phyloP scores from a whole-genome alignment of 23 tunicate genomes.

The Oikopleura dioica region DNA sequence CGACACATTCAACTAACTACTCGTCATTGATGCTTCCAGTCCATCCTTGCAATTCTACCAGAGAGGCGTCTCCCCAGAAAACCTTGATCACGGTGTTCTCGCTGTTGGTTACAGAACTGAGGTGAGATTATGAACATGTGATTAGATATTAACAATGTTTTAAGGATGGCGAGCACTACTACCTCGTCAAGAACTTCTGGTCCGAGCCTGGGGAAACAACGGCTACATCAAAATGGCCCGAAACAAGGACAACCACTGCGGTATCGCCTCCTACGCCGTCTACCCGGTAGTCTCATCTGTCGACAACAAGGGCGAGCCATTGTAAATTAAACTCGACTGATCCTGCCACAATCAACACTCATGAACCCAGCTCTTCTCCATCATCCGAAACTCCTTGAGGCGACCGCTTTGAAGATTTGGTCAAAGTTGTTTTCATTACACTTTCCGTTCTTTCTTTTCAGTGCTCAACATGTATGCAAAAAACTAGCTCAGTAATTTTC shows the following conservation, averaged over 20 bases:
- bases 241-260: conserved; percentile 65
- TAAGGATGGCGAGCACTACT: conserved; percentile 33
- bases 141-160: too few species aligned
- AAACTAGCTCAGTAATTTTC: too few species aligned
- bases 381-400: too few species aligned
- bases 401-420: too few species aligned
- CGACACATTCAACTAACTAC: too few species aligned
- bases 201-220: neutral
- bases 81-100: conserved; percentile 65
- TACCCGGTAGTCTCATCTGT: conserved; percentile 30
- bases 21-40: conserved; percentile 8
- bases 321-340: too few species aligned
- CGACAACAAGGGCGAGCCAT: neutral
- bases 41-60: conserved; percentile 11
- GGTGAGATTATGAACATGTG: too few species aligned
- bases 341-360: too few species aligned
- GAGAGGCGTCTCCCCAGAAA: conserved; percentile 29
- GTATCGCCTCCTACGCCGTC: conserved; percentile 82
- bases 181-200: conserved; percentile 85
- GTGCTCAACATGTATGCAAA: too few species aligned
- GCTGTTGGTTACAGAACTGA: conserved; percentile 61
- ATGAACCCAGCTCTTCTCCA: too few species aligned
- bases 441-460: too few species aligned
- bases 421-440: too few species aligned
- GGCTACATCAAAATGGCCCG: conserved; percentile 98